Conservation (phyloP, 2,888 invertebrate genomes). For the Drosophila fungiperda region DNA sequence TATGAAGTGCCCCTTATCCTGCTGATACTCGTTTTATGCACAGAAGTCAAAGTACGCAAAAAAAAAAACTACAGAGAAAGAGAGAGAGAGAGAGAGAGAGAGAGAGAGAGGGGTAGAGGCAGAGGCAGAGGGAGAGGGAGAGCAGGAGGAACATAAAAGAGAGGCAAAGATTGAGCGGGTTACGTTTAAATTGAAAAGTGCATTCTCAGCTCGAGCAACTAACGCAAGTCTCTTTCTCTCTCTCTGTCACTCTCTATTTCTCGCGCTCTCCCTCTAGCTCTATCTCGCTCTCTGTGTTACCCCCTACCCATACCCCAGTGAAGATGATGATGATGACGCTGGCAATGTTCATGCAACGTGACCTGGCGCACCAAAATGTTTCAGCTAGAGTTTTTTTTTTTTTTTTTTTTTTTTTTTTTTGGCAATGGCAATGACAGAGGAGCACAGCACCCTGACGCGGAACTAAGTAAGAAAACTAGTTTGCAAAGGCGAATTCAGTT, state of each 20-base stretch:
- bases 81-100: background rate
- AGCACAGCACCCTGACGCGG: constrained; percentile 48
- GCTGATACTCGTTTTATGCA: constrained; percentile 21
- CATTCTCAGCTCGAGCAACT: constrained; percentile 36
- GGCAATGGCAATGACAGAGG: constrained; percentile 40
- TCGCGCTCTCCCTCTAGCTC: background rate
- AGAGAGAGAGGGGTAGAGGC: background rate
- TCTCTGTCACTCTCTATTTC: background rate
- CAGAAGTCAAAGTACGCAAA: constrained; percentile 1
- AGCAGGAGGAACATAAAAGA: background rate
- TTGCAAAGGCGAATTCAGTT: constrained; percentile 40
- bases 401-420: constrained; percentile 15
- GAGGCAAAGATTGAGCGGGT: constrained; percentile 11
- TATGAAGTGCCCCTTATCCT: constrained; percentile 18
- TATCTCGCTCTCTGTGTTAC: background rate
- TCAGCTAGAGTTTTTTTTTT: constrained; percentile 9
- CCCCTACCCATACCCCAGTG: background rate
- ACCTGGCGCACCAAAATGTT: constrained; percentile 47
- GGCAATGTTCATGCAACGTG: constrained; percentile 51
- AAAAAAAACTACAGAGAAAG: background rate
- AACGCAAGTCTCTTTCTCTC: constrained; percentile 16
- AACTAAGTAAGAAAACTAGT: constrained; percentile 74
- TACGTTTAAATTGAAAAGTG: constrained; percentile 33
- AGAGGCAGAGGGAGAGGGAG: background rate
- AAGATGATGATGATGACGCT: constrained; percentile 14